Base-by-base conservation (phyloP, 2,797 vertebrate genomes). In the Decapterus maruadsi region DNA sequence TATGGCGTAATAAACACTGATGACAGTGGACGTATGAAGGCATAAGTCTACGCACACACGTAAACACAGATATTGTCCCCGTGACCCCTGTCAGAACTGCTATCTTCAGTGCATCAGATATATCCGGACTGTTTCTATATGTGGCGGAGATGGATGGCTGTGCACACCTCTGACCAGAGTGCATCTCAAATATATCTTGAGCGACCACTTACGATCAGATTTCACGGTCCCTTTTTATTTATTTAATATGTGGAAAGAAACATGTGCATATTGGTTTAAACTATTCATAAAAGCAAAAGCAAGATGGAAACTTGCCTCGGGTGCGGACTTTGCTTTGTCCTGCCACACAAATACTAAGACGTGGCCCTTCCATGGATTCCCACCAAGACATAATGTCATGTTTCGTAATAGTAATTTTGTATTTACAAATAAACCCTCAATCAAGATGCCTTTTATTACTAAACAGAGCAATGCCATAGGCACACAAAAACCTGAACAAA, bases 51-150 rank as follows among this genome's bases (percentile, higher is more conserved):
- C 77, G 68, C 56, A 68, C 42, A 9, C 67, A 68, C 45, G 78
- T 36, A 43, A 59, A 66, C 75, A 22, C 29, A 56, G 58, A 71
- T 62, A 63, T 38, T 45, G 40, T 68, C 63, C 26, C 13, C 2
- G 20, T 77, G 80, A 75, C 77, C 55, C 57, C 22, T 64, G 61
- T 46, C 60, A 62, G 56, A 48, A 56, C 53, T 31, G 17, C 10
- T 77, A 67, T 56, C n/a, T 29, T 88, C 85, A 72, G 16, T 70
- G 68, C 58, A 89, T 85, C 69, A 68, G 57, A 59, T 78, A 83
- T 78, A 83, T 81, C 75, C 62, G 9, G 77, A 54, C 46, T 64
- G 22, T 75, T 81, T 60, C 66, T 74, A 57, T 81, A 68, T 72
- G 71, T 29, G 26, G 58, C 74, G 43, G 60, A 69, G 66, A 82